phyloP scores from a whole-genome alignment of 2,888 invertebrate genomes.

The Lochmaea crataegi region DNA sequence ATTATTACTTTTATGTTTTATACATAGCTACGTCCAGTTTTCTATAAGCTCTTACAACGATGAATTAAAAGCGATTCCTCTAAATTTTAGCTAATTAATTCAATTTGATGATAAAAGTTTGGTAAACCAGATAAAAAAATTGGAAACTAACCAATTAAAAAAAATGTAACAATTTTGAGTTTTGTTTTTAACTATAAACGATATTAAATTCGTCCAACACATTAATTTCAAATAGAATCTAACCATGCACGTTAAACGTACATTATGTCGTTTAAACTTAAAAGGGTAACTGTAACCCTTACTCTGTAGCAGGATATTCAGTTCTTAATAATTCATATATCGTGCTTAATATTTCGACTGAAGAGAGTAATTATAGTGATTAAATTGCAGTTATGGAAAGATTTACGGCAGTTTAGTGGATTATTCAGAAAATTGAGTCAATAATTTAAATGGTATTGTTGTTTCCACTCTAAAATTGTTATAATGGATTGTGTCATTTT shows the following conservation, averaged over 20 bases:
- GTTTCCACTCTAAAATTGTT: background rate
- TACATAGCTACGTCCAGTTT: background rate
- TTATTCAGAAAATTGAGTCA: background rate
- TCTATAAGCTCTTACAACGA: background rate
- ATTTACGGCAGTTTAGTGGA: background rate
- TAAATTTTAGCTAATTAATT: too few relatives aligned
- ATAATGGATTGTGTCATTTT: background rate
- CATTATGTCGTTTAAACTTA: constrained; percentile 8
- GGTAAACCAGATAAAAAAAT: too few relatives aligned
- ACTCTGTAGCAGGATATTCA: constrained; percentile 3
- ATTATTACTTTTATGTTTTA: constrained; percentile 10
- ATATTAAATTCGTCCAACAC: background rate
- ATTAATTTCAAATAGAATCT: background rate
- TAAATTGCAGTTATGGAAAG: constrained; percentile 20
- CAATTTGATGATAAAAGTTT: too few relatives aligned
- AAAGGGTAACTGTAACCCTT: constrained; percentile 9
- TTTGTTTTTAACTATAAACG: background rate
- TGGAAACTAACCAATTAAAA: too few relatives aligned
- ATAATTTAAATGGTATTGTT: background rate
- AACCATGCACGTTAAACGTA: constrained; percentile 2
- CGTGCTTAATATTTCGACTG: background rate
- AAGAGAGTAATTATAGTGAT: constrained; percentile 9
- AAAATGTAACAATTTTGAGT: background rate
- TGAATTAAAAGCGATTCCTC: too few relatives aligned
- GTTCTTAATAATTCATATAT: constrained; percentile 8